Conservation (phyloP, 2,888 invertebrate species). For the Mantis religiosa region DNA sequence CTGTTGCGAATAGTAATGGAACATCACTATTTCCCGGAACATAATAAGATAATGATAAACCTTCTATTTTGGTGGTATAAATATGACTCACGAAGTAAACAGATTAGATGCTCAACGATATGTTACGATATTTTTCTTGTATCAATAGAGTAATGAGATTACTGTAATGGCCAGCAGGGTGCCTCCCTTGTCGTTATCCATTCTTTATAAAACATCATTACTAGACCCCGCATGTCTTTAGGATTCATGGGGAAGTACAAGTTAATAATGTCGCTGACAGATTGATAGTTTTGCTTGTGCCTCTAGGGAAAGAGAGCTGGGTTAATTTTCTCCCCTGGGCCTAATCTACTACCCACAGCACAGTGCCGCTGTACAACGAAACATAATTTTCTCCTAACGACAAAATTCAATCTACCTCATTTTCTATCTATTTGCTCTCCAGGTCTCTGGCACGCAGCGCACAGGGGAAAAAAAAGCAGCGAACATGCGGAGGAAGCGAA, state of each 20-base stretch:
- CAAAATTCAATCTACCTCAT: constrained; percentile 22
- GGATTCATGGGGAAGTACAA: not conserved
- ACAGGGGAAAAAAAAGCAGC: not conserved
- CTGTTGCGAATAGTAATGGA: too few species aligned
- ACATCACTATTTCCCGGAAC: too few species aligned
- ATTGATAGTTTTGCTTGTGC: constrained; percentile 3
- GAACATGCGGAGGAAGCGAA: not conserved
- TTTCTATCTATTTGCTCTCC: constrained; percentile 18
- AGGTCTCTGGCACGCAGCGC: not conserved
- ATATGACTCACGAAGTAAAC: too few species aligned
- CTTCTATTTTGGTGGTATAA: too few species aligned
- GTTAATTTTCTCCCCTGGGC: constrained; percentile 15
- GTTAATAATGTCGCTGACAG: constrained; percentile 1
- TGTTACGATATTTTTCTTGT: not conserved
- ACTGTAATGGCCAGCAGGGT: not conserved
- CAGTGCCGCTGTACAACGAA: not conserved
- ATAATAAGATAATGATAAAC: too few species aligned
- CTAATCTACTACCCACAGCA: not conserved
- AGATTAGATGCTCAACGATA: not conserved
- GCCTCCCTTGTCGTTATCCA: not conserved
- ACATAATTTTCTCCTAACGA: constrained; percentile 20
- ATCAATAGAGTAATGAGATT: not conserved
- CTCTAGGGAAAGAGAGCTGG: not conserved
- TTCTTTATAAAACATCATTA: not conserved
- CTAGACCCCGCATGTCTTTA: not conserved